Evolutionary conservation across 2,797 vertebrate genomes (phyloP).

Genomic region (Vespertilio murinus): DNA sequence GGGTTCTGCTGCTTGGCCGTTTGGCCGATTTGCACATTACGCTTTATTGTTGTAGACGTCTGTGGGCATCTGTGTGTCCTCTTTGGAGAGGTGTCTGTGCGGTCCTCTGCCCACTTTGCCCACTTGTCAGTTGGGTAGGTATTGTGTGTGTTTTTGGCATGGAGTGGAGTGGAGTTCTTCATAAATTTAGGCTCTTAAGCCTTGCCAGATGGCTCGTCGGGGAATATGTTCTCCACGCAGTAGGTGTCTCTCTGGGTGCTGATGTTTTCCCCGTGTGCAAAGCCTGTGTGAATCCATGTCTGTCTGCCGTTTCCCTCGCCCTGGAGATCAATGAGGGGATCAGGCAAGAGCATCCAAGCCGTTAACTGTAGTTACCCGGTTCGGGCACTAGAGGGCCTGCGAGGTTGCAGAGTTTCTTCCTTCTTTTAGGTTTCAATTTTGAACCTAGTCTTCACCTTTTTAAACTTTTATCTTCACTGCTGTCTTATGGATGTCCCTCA

Average conservation of each 20-base stretch:
- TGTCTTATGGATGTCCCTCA: background rate
- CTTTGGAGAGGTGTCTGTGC: background rate
- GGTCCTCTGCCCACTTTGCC: background rate
- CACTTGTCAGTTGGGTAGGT: background rate
- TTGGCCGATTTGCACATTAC: no score
- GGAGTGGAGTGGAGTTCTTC: background rate
- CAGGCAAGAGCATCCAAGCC: background rate
- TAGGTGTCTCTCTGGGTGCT: background rate
- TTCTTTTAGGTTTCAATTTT: background rate
- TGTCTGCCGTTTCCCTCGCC: background rate
- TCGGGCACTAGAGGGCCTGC: constrained; percentile 81
- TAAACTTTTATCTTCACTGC: background rate
- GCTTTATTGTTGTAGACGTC: background rate
- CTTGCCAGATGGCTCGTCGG: background rate
- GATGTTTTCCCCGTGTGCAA: background rate
- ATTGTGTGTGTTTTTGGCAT: background rate
- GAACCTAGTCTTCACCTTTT: background rate
- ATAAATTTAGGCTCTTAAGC: background rate
- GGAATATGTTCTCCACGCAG: background rate
- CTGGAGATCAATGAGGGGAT: background rate
- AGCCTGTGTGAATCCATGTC: background rate
- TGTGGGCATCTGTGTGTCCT: background rate
- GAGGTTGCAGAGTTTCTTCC: constrained; percentile 57
- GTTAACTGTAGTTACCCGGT: constrained; percentile 32
- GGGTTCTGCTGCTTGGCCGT: no score